These are phyloP conservation scores for Chorisops tibialis DNA, from an alignment of 2,888 invertebrate genomes.

Conservation along the genomic window DNA sequence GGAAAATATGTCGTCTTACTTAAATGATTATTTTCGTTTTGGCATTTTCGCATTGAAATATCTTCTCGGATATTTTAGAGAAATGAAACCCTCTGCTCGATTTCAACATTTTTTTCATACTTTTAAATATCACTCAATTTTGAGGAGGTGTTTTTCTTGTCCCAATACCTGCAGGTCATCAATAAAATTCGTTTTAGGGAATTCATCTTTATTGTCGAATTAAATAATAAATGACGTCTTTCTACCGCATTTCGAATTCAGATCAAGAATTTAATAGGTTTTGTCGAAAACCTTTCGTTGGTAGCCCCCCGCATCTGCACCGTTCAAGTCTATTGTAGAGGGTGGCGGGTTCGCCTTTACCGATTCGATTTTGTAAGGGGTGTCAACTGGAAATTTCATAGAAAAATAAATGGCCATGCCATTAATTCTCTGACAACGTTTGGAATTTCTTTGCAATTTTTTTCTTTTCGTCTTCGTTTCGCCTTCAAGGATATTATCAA, in stretches of 20 bases:
- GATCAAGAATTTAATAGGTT: background rate
- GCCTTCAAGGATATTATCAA: no score
- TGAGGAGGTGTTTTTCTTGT: no score
- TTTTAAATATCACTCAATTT: background rate
- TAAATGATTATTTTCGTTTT: no score
- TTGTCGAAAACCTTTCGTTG: no score
- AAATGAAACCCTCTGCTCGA: background rate
- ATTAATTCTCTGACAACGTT: conserved; percentile 1
- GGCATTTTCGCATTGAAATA: no score
- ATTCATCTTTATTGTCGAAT: background rate
- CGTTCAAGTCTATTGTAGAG: no score
- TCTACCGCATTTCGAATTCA: conserved; percentile 2
- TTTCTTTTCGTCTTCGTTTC: background rate
- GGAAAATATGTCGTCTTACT: background rate
- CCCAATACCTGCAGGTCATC: no score
- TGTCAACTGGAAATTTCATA: background rate
- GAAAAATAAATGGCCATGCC: conserved; percentile 6
- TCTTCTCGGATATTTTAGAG: no score
- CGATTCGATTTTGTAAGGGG: no score
- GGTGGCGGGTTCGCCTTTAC: no score
- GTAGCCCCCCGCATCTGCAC: no score
- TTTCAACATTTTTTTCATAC: background rate
- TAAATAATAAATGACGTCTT: conserved; percentile 1
- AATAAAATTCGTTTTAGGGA: background rate
- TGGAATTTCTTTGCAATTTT: background rate